Conservation (phyloP, 2,888 invertebrate species). For the Agriopis marginaria region DNA sequence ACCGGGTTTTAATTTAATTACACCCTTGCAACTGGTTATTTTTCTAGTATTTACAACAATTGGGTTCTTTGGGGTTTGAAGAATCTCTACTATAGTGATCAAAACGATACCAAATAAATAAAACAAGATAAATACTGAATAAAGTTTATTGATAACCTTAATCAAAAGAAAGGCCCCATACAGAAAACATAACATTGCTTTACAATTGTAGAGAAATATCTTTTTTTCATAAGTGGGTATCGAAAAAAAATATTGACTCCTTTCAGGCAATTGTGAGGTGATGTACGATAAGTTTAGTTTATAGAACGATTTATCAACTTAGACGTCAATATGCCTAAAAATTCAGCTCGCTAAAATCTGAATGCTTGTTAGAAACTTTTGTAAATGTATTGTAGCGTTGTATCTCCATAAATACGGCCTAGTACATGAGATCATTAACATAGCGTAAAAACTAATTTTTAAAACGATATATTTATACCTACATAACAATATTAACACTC, state of each 20-base stretch:
- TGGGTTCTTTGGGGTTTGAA: too few species aligned
- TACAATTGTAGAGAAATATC: too few species aligned
- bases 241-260: too few species aligned
- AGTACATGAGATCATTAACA: slow-evolving; percentile 10
- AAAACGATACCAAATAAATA: neutral
- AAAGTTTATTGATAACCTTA: neutral
- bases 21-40: too few species aligned
- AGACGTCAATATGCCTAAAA: neutral
- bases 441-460: neutral
- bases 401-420: neutral
- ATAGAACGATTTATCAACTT: neutral
- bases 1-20: too few species aligned
- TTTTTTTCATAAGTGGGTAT: too few species aligned
- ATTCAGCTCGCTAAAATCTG: neutral
- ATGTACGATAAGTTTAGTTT: neutral
- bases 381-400: neutral
- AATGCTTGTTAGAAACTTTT: neutral
- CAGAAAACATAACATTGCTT: neutral
- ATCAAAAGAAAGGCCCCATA: slow-evolving; percentile 7
- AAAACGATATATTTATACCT: neutral
- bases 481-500: slow-evolving; percentile 1
- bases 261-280: neutral
- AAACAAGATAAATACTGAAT: slow-evolving; percentile 1
- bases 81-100: too few species aligned
- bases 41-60: too few species aligned